Evolutionary conservation across 2,888 invertebrate genomes (phyloP).

Genomic region (Seladonia tumulorum): DNA sequence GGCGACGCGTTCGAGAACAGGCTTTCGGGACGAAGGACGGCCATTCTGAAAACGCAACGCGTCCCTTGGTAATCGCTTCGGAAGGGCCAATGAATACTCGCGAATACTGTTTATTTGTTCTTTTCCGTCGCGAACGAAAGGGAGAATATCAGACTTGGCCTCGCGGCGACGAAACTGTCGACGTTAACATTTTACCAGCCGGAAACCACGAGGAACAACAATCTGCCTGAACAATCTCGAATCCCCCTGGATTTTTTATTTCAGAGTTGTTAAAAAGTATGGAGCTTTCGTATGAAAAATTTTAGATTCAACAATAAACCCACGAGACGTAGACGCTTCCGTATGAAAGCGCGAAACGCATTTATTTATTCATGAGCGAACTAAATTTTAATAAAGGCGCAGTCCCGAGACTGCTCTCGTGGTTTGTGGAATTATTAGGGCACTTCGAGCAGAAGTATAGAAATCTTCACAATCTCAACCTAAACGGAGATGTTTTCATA

Average conservation of each 20-base stretch:
- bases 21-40: background rate
- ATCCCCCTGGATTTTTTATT: too few species aligned
- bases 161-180: background rate
- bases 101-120: constrained; percentile 16
- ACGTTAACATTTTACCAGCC: background rate
- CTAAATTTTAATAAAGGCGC: background rate
- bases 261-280: background rate
- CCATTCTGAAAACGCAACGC: background rate
- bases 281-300: background rate
- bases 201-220: background rate
- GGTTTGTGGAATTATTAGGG: background rate
- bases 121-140: constrained; percentile 30
- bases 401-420: too few species aligned
- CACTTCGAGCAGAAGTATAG: background rate
- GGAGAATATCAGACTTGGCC: constrained; percentile 6
- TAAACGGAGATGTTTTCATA: background rate
- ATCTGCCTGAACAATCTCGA: background rate
- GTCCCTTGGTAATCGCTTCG: constrained; percentile 20
- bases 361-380: background rate
- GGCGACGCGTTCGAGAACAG: constrained; percentile 4
- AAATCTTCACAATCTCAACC: background rate
- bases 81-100: constrained; percentile 19
- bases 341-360: background rate
- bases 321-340: background rate
- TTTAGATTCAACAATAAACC: background rate